These are phyloP conservation scores for Scolopax rusticola DNA, from an alignment of 2,797 vertebrate species.

Conservation along the genomic window DNA sequence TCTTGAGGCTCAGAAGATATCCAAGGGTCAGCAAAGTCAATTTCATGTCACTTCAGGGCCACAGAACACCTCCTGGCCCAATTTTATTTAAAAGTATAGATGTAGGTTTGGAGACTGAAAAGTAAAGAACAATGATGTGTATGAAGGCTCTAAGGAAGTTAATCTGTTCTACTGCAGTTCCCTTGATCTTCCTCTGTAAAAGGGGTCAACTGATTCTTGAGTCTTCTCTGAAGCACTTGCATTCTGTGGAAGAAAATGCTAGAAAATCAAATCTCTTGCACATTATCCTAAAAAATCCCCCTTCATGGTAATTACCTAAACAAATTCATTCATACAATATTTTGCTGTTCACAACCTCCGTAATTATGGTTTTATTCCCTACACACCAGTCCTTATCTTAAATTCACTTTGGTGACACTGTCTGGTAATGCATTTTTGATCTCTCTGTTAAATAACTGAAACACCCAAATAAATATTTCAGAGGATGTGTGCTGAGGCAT, in stretches of 20 bases:
- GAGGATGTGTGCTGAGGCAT: neutral
- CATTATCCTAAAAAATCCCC: accelerated
- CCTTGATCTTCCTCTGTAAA: neutral
- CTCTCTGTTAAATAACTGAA: slow-evolving; percentile 41
- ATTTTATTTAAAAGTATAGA: neutral
- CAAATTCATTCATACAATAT: neutral
- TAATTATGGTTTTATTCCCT: neutral
- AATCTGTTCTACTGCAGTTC: neutral
- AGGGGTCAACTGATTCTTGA: neutral
- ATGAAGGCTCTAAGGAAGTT: neutral
- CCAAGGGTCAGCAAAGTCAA: neutral
- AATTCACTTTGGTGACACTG: neutral
- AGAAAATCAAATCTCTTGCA: neutral
- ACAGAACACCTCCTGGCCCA: neutral
- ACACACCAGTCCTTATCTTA: neutral
- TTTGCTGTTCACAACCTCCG: neutral
- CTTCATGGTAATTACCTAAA: neutral
- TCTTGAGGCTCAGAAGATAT: neutral
- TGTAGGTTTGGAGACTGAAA: neutral
- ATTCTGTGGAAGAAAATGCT: neutral
- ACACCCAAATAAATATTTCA: slow-evolving; percentile 46
- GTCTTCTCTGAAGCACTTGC: neutral
- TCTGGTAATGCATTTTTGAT: slow-evolving; percentile 34
- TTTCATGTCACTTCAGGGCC: neutral
- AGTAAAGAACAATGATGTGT: neutral